Conservation (phyloP, 2,888 invertebrate genomes). For the Adela reaumurella region DNA sequence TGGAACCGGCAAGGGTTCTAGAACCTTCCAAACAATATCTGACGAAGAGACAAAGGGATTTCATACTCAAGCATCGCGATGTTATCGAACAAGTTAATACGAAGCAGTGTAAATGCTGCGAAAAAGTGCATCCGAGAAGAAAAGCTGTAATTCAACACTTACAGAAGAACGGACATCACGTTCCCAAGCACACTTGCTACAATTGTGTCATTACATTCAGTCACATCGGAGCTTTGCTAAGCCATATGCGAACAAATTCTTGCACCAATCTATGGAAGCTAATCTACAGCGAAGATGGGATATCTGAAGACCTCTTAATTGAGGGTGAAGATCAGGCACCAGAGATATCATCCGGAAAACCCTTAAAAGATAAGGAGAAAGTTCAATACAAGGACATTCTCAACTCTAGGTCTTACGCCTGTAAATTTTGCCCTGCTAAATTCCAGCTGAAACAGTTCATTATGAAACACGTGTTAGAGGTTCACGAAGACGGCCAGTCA, state of each 20-base stretch:
- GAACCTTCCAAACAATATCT: constrained; percentile 39
- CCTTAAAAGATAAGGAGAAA: constrained; percentile 27
- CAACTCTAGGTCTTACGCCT: constrained; percentile 48
- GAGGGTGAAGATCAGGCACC: constrained; percentile 23
- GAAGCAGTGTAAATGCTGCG: constrained; percentile 45
- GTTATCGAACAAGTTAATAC: constrained; percentile 49
- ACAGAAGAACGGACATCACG: constrained; percentile 52
- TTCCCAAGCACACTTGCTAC: constrained; percentile 61
- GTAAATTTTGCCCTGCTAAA: constrained; percentile 48
- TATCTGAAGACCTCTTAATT: constrained; percentile 43
- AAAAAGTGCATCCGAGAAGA: constrained; percentile 42
- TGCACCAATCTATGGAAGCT: constrained; percentile 51
- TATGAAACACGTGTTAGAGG: constrained; percentile 48
- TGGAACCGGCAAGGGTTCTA: constrained; percentile 12
- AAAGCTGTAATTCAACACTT: constrained; percentile 53
- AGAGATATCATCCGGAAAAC: constrained; percentile 23
- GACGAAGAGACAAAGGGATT: constrained; percentile 43
- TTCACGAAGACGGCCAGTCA: constrained; percentile 49
- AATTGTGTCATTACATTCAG: constrained; percentile 59
- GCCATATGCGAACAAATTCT: constrained; percentile 48
- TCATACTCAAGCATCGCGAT: constrained; percentile 40
- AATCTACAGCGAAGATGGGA: constrained; percentile 46
- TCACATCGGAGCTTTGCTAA: constrained; percentile 47
- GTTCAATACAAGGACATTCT: constrained; percentile 48
- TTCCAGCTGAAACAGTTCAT: constrained; percentile 51